Conservation (phyloP, 1,140 invertebrate genomes). For the Heliothis subflexa region DNA sequence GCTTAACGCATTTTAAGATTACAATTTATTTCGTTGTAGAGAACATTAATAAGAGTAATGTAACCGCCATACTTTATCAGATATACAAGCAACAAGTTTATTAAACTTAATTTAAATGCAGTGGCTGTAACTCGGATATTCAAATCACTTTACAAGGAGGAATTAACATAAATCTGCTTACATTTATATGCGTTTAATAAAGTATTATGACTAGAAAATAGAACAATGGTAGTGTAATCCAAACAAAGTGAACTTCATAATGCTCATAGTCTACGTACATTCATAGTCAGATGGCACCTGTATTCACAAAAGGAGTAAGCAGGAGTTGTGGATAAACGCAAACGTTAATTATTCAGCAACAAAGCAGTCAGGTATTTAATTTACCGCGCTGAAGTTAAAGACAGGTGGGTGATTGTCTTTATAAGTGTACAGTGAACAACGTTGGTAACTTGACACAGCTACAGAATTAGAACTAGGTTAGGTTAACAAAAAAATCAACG, state of each 20-base stretch:
- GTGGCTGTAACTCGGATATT: slow-evolving; percentile 40
- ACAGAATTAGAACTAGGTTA: too few species aligned
- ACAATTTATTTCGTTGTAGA: not conserved
- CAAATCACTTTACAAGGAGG: slow-evolving; percentile 41
- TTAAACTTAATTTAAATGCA: slow-evolving; percentile 45
- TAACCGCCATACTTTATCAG: slow-evolving; percentile 5
- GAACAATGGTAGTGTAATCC: not conserved
- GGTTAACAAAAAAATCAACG: too few species aligned
- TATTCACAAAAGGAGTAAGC: too few species aligned
- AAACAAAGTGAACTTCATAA: not conserved
- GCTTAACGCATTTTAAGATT: slow-evolving; percentile 13
- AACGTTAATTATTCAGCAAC: too few species aligned
- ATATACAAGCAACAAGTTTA: slow-evolving; percentile 44
- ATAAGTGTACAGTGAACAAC: too few species aligned
- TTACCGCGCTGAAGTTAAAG: too few species aligned
- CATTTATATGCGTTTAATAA: slow-evolving; percentile 14
- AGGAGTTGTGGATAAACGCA: too few species aligned
- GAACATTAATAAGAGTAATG: not conserved
- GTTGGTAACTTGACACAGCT: too few species aligned
- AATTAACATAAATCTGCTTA: slow-evolving; percentile 44
- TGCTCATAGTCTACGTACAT: not conserved
- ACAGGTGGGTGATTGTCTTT: too few species aligned
- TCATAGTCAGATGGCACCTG: too few species aligned
- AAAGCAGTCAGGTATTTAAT: too few species aligned
- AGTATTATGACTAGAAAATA: not conserved